A percentile compares a stretch with the other conserved stretches of the same genome.
Conservation (phyloP, 2,797 vertebrate species). For the Artibeus lituratus region DNA sequence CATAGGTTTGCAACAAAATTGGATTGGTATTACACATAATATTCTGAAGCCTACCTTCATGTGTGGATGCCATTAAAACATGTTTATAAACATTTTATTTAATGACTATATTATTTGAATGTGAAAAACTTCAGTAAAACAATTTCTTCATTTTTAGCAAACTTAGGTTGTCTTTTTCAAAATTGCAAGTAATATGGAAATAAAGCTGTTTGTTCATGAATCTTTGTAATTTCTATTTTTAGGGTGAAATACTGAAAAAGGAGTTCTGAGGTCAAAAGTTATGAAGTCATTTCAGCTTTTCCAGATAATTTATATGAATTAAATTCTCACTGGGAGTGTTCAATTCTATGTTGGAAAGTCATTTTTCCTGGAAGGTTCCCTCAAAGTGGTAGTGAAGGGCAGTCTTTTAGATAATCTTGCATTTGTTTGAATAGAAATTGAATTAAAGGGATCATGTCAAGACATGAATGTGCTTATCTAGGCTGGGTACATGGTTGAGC, state of each 20-base stretch:
- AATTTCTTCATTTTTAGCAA: background rate
- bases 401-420: background rate
- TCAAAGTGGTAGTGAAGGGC: background rate
- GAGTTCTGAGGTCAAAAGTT: background rate
- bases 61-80: background rate
- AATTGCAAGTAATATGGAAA: background rate
- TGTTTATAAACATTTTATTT: background rate
- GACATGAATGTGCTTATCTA: background rate
- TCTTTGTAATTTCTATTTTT: slow-evolving; percentile 26
- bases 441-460: background rate
- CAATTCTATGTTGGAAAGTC: background rate
- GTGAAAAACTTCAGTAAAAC: background rate
- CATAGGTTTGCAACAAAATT: background rate
- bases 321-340: background rate
- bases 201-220: background rate
- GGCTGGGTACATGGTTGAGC: background rate
- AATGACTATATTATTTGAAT: background rate
- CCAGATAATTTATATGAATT: background rate
- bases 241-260: background rate
- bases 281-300: background rate
- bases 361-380: background rate
- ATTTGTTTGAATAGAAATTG: background rate
- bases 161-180: background rate
- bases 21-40: background rate
- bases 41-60: background rate